Conservation (phyloP, 2,888 invertebrate species). For the Labia minor region DNA sequence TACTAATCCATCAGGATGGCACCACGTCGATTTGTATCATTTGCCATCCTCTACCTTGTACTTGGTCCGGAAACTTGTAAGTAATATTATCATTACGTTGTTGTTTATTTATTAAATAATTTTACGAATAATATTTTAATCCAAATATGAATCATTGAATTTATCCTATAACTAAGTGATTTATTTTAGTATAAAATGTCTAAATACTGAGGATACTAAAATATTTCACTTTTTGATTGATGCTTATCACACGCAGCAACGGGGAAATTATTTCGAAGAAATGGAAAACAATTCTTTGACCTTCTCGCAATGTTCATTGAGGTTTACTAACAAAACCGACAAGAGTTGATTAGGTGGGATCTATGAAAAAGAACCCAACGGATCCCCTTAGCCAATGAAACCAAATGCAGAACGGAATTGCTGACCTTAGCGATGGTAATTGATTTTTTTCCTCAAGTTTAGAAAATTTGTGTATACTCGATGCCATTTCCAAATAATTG, state of each 20-base stretch:
- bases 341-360: no score
- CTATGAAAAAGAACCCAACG: background rate
- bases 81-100: no score
- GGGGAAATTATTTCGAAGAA: background rate
- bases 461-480: background rate
- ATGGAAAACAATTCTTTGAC: background rate
- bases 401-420: background rate
- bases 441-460: background rate
- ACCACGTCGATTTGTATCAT: background rate
- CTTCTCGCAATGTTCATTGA: no score
- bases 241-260: background rate
- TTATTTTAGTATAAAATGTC: background rate
- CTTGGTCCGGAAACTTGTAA: background rate
- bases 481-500: no score
- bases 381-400: background rate
- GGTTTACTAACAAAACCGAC: no score
- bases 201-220: background rate
- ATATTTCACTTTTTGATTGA: background rate
- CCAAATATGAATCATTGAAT: no score
- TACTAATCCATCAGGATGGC: background rate
- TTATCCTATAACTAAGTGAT: no score
- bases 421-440: background rate
- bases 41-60: slow-evolving; percentile 2
- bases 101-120: no score
- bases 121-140: no score